Conservation (phyloP, 35 echinoderm and acorn worm species). For the Heliocidaris erythrogramma region DNA sequence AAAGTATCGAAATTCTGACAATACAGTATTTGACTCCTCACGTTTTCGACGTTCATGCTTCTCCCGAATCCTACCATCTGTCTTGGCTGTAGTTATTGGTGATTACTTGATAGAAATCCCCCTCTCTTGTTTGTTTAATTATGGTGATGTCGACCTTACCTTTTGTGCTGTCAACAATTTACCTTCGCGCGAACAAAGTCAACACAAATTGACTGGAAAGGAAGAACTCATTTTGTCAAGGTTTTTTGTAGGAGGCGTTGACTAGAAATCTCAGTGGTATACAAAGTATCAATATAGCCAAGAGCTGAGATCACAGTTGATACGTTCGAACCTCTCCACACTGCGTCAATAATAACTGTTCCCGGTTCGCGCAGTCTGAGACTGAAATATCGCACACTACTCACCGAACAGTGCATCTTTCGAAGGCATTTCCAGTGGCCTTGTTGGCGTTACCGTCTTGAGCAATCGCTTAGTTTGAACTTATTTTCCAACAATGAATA, state of each 20-base stretch:
- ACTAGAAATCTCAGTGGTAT: background rate
- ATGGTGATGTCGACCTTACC: background rate
- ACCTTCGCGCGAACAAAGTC: background rate
- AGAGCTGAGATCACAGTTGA: background rate
- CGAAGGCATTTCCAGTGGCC: background rate
- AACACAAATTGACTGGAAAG: background rate
- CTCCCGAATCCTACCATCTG: no score
- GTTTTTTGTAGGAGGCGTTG: background rate
- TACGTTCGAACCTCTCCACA: background rate
- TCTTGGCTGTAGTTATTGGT: background rate
- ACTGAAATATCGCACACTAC: background rate
- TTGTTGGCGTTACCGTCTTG: background rate
- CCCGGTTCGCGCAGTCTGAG: background rate
- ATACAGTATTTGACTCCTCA: no score
- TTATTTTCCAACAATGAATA: background rate
- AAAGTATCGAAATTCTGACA: no score
- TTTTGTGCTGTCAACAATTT: background rate
- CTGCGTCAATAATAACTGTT: background rate
- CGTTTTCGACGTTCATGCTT: no score
- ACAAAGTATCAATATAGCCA: background rate
- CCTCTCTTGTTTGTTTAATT: background rate
- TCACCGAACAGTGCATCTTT: background rate
- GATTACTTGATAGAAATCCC: background rate
- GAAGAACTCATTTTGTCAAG: background rate
- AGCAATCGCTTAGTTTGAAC: background rate